Evolutionary conservation across 2,888 invertebrate genomes (phyloP).

Genomic region (Frankliniella fusca): DNA sequence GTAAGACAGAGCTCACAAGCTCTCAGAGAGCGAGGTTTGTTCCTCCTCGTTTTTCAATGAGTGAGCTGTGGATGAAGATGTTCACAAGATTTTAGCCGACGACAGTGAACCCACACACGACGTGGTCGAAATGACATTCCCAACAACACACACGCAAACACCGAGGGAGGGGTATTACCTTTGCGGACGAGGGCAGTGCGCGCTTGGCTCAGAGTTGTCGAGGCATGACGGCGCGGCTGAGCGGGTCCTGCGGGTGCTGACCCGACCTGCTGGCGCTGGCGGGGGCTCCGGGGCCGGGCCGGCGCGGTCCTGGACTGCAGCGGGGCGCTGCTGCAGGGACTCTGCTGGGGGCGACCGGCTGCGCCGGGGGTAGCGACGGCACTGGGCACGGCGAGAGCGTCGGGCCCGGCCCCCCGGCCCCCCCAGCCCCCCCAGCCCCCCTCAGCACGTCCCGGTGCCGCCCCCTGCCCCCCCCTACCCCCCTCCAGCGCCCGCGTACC

Average conservation of each 20-base stretch:
- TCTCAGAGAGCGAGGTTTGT: no score
- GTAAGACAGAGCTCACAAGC: no score
- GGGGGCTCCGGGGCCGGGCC: neutral
- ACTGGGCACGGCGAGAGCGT: neutral
- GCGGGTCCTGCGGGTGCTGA: neutral
- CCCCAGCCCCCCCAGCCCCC: slow-evolving; percentile 33
- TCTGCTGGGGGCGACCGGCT: neutral
- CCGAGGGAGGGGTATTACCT: neutral
- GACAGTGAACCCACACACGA: no score
- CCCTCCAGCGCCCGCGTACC: slow-evolving; percentile 28
- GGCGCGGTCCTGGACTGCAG: neutral
- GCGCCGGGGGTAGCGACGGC: neutral
- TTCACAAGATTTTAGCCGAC: no score
- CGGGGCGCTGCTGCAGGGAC: neutral
- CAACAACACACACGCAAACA: no score
- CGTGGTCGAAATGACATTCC: no score
- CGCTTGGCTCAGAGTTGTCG: no score
- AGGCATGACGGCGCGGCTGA: neutral
- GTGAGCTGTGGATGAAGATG: no score
- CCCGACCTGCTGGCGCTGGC: neutral
- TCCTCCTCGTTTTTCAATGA: no score
- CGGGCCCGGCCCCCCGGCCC: slow-evolving; percentile 34
- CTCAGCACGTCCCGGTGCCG: slow-evolving; percentile 27
- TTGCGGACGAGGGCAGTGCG: neutral
- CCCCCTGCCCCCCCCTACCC: slow-evolving; percentile 29